Base-by-base conservation (phyloP, 2,113 vertebrate species). In the Acrocephalus kingi region DNA sequence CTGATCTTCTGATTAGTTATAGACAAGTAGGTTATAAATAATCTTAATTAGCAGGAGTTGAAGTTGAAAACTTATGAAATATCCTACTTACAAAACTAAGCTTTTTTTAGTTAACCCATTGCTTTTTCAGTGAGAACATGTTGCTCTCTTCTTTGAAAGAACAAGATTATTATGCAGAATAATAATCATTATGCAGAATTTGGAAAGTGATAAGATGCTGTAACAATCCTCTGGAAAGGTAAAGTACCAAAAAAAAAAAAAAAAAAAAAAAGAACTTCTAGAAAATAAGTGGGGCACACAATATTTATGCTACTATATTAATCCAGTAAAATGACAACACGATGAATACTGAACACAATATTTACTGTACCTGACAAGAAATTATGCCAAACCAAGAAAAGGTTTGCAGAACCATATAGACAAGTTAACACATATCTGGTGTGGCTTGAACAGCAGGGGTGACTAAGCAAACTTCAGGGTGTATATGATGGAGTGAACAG, bases 161-260 rank as follows among this genome's bases (percentile, higher is more conserved):
- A 9, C 68, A 30, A 12, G 9, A 39, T 39, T 39, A 39, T 39
- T 39, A 39, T 39, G 37, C 37, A 39, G 37, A 39, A 39, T 39
- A 39, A 11, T 39, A 39, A 48, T 43, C 21, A 24, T 55, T 59
- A 59, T 28, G 10, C 9, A 61, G 55, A 68, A 56, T 61, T 56
- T 80, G 18, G 25, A 77, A 84, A 55, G 17, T 23, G 31, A 4
- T 46, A 82, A 66, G 13, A 69, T 71, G 51, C 24, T 56, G 11
- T 15, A 76, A 82, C 2, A 16, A 25, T 21, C 4, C 3, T 48
- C 10, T 64, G 5, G 10, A 63, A 41, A 1, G 0, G 5, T 62
- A 51, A 54, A 49, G 11, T 25, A 14, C 6, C 2, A 39, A 33
- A 31, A 39, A 67, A 46, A 35, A 15, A 33, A 31, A 39, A 67